Conservation (phyloP, 35 echinoderm and acorn worm genomes). For the Acanthaster planci region DNA sequence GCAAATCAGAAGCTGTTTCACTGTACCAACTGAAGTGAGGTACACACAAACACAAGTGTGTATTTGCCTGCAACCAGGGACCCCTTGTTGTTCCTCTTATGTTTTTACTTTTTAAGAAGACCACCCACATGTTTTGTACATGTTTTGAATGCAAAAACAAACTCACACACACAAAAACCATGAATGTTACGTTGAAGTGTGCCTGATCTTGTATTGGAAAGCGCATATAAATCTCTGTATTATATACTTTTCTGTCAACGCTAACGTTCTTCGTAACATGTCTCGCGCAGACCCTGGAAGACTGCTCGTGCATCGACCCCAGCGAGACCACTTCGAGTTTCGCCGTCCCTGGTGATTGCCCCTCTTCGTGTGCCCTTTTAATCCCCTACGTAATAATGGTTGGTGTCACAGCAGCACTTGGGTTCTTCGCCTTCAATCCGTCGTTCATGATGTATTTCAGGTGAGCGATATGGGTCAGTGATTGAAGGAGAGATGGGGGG, state of each 20-base stretch:
- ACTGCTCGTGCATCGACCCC: background rate
- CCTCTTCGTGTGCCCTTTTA: background rate
- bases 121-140: too few relatives aligned
- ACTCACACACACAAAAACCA: too few relatives aligned
- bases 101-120: too few relatives aligned
- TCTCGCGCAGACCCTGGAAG: background rate
- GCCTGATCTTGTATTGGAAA: too few relatives aligned
- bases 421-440: background rate
- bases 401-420: background rate
- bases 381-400: background rate
- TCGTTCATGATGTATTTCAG: conserved; percentile 13
- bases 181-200: too few relatives aligned
- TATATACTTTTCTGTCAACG: background rate
- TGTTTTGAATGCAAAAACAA: too few relatives aligned
- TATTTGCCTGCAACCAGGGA: too few relatives aligned
- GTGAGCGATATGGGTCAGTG: too few relatives aligned
- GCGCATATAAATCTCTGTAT: background rate
- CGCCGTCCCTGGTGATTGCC: background rate
- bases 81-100: too few relatives aligned
- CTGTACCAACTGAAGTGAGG: too few relatives aligned
- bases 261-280: background rate
- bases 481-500: too few relatives aligned
- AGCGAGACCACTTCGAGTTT: background rate
- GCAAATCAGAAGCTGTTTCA: background rate
- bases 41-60: too few relatives aligned